Evolutionary conservation across 2,888 invertebrate species (phyloP).

Genomic region (Chaetoderma sp.): DNA sequence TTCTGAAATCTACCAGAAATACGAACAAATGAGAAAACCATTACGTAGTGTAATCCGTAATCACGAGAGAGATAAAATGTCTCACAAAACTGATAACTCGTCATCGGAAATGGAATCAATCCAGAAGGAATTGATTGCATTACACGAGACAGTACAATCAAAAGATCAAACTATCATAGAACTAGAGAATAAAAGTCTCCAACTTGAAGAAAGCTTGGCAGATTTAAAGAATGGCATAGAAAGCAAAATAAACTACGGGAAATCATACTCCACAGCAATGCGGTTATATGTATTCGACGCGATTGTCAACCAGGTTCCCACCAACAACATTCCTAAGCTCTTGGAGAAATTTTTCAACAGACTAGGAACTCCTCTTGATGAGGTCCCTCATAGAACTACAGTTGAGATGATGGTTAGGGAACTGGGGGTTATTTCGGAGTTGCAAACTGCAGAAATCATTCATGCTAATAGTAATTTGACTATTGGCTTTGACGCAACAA

Average conservation of each 20-base stretch:
- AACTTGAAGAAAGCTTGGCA: neutral
- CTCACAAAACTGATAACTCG: too few relatives aligned
- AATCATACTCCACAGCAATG: conserved; percentile 5
- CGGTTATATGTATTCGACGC: conserved; percentile 11
- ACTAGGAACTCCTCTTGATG: conserved; percentile 6
- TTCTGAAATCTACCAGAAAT: too few relatives aligned
- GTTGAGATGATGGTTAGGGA: conserved; percentile 14
- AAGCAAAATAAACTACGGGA: too few relatives aligned
- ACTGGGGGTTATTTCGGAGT: conserved; percentile 17
- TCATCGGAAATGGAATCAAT: too few relatives aligned
- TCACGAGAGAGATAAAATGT: too few relatives aligned
- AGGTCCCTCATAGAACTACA: conserved; percentile 14
- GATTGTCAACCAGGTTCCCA: conserved; percentile 19
- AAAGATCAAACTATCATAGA: conserved; percentile 1
- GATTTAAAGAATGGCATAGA: neutral
- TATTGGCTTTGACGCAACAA: conserved; percentile 33
- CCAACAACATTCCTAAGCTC: conserved; percentile 14
- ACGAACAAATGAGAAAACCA: too few relatives aligned
- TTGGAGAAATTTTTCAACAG: conserved; percentile 3
- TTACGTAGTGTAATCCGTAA: too few relatives aligned
- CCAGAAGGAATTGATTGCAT: neutral
- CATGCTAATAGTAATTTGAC: conserved; percentile 17
- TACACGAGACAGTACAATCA: conserved; percentile 1
- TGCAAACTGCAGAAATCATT: conserved; percentile 14
- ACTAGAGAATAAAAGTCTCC: conserved; percentile 1